Percentiles rank a stretch among this genome's conserved stretches.
phyloP scores from a whole-genome alignment of 2,113 vertebrate species.

The Chunga burmeisteri region DNA sequence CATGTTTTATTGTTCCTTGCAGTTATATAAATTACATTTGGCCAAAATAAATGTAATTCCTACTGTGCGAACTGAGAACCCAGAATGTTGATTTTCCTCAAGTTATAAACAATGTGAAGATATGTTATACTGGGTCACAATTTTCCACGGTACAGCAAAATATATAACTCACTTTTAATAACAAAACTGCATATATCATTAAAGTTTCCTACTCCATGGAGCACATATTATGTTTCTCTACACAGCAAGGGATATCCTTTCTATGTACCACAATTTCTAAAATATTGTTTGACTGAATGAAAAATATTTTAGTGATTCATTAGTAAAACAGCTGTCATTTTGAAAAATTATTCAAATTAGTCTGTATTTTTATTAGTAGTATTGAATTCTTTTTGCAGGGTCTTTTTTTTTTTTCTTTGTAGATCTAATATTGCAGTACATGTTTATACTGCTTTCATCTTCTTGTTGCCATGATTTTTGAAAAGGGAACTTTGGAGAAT shows the following conservation, averaged over 20 bases:
- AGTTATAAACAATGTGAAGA: conserved; percentile 84
- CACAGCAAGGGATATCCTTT: conserved; percentile 81
- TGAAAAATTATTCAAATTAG: conserved; percentile 71
- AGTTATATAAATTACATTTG: conserved; percentile 86
- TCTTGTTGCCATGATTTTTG: background rate
- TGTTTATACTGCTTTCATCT: background rate
- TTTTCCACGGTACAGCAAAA: conserved; percentile 84
- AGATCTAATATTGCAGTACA: background rate
- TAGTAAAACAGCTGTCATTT: conserved; percentile 68
- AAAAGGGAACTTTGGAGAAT: background rate
- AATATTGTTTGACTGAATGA: conserved; percentile 75
- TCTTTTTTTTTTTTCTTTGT: background rate
- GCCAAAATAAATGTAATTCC: conserved; percentile 86
- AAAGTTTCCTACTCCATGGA: conserved; percentile 75
- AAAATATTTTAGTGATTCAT: conserved; percentile 77
- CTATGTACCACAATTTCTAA: conserved; percentile 76
- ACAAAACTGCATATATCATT: conserved; percentile 82
- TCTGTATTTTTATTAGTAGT: conserved; percentile 52
- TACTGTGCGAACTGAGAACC: conserved; percentile 83
- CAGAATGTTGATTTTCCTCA: conserved; percentile 85
- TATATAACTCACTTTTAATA: conserved; percentile 84
- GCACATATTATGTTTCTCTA: conserved; percentile 73
- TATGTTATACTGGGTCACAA: conserved; percentile 82
- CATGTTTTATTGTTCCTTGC: conserved; percentile 86
- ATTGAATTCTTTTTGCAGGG: background rate